Percentiles rank a stretch among this genome's conserved stretches.
Evolutionary conservation across 2,888 invertebrate species (phyloP).

Genomic region (Thymelicus acteon): DNA sequence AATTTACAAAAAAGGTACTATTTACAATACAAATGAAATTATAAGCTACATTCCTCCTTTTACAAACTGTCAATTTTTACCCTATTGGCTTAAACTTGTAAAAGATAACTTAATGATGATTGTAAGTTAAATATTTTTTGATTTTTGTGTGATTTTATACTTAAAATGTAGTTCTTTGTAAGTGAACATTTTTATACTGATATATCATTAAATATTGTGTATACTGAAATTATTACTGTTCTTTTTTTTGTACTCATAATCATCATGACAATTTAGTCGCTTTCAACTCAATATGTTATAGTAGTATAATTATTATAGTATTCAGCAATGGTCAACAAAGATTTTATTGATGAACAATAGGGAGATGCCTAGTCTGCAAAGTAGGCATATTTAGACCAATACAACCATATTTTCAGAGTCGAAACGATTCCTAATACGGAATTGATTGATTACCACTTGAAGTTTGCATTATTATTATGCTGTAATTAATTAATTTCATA

Average conservation of each 20-base stretch:
- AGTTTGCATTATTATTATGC: too few species aligned
- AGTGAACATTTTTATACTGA: constrained; percentile 37
- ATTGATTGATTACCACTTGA: too few species aligned
- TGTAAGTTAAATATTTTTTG: constrained; percentile 43
- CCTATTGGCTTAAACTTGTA: constrained; percentile 23
- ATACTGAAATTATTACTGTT: constrained; percentile 24
- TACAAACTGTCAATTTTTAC: constrained; percentile 15
- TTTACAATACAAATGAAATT: constrained; percentile 15
- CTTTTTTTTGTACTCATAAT: constrained; percentile 10
- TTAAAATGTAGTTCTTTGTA: constrained; percentile 41
- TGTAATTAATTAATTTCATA: too few species aligned
- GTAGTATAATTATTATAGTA: too few species aligned
- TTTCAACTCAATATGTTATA: too few species aligned
- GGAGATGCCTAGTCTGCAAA: too few species aligned
- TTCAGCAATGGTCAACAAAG: too few species aligned
- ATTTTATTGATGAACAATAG: too few species aligned
- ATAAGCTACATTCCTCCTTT: constrained; percentile 30
- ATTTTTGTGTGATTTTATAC: constrained; percentile 46
- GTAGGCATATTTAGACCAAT: too few species aligned
- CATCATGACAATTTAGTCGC: not conserved
- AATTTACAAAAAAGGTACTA: constrained; percentile 14
- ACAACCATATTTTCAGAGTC: too few species aligned
- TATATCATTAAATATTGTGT: constrained; percentile 36
- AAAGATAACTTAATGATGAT: constrained; percentile 7
- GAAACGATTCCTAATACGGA: too few species aligned